Conservation (phyloP, 2,113 vertebrate genomes). For the Tyrannus savana region DNA sequence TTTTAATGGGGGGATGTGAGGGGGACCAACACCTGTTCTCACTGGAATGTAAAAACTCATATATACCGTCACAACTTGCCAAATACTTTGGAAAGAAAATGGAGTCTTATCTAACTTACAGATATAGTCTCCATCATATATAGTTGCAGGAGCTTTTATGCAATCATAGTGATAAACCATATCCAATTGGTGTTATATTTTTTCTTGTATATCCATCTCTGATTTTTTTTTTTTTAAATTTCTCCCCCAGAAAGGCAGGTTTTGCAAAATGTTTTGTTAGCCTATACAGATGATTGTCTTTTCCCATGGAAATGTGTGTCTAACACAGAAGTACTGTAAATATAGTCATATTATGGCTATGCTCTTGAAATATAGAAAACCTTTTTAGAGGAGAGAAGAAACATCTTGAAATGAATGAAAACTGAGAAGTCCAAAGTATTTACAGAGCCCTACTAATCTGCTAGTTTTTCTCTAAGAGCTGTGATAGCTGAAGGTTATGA, state of each 20-base stretch:
- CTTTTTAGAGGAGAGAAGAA: background rate
- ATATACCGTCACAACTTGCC: background rate
- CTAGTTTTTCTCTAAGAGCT: background rate
- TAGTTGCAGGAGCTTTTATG: background rate
- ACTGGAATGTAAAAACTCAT: background rate
- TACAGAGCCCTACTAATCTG: background rate
- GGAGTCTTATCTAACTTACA: background rate
- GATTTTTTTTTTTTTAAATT: background rate
- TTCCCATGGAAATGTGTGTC: background rate
- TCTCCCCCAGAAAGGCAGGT: background rate
- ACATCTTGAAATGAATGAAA: background rate
- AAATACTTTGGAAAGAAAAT: background rate
- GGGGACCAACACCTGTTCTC: rapidly evolving
- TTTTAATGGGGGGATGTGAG: rapidly evolving
- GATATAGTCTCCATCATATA: background rate
- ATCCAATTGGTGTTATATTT: background rate
- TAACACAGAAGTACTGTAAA: background rate
- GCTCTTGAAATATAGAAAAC: background rate
- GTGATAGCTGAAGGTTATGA: background rate
- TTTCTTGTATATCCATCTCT: background rate
- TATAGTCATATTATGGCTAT: background rate
- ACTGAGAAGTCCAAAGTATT: background rate
- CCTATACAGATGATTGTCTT: background rate
- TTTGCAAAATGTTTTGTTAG: background rate
- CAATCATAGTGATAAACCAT: background rate